Evolutionary conservation across 2,797 vertebrate species (phyloP).

Genomic region (Enteromius viviparus): DNA sequence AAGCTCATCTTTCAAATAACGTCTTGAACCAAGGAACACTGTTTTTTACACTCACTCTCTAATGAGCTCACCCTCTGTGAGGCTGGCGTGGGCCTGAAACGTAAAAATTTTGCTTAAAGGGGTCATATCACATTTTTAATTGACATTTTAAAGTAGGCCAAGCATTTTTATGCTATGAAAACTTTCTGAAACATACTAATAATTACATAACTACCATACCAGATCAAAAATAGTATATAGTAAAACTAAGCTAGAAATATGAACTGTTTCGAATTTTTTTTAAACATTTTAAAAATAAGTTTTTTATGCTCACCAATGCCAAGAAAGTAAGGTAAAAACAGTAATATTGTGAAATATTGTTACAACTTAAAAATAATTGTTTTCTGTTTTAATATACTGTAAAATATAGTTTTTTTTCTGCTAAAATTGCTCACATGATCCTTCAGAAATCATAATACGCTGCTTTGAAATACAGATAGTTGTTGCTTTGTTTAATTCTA

Average conservation of each 20-base stretch:
- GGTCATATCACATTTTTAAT: not conserved
- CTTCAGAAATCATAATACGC: not conserved
- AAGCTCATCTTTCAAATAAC: constrained; percentile 21
- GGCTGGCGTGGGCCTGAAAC: not conserved
- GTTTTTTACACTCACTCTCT: not conserved
- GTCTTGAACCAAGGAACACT: not conserved
- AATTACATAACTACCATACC: no score
- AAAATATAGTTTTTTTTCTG: not conserved
- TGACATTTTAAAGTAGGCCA: not conserved
- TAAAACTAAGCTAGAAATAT: not conserved
- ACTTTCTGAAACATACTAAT: not conserved
- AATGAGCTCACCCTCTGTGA: not conserved
- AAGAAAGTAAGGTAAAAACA: not conserved
- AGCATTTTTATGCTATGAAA: not conserved
- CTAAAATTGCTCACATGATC: not conserved
- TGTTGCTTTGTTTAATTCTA: not conserved
- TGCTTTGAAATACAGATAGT: not conserved
- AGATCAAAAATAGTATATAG: not conserved
- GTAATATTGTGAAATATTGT: not conserved
- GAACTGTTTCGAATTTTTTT: not conserved
- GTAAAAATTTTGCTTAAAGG: constrained; percentile 1
- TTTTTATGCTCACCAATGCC: not conserved
- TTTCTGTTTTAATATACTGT: not conserved
- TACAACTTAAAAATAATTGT: not conserved
- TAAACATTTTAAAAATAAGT: not conserved